These are phyloP conservation scores for Callipepla californica DNA, from an alignment of 2,113 vertebrate species.

Conservation along the genomic window DNA sequence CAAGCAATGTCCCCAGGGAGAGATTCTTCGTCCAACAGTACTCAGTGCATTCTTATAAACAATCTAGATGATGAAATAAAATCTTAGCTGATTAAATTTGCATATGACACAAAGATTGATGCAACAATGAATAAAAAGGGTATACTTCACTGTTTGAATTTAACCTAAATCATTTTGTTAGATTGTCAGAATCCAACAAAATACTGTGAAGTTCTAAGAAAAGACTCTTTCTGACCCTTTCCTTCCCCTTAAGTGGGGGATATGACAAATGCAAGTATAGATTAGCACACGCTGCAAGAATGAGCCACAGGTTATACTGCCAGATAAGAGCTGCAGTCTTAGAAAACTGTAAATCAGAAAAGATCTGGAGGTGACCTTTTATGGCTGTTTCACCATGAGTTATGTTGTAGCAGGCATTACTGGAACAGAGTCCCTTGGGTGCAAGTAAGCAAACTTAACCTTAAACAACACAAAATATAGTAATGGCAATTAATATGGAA, in stretches of 20 bases:
- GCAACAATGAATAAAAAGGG: constrained; percentile 13
- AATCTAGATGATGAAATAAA: constrained; percentile 61
- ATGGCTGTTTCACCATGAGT: neutral
- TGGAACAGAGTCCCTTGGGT: neutral
- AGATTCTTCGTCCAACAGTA: neutral
- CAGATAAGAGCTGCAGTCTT: neutral
- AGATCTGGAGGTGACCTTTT: constrained; percentile 15
- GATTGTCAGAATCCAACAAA: neutral
- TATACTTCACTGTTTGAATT: constrained; percentile 19
- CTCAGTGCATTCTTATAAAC: constrained; percentile 35
- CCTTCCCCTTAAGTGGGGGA: too few species aligned
- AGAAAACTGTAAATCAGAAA: neutral
- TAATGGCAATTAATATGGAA: neutral
- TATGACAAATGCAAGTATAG: neutral
- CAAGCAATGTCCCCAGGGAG: constrained; percentile 7
- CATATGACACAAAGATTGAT: constrained; percentile 62
- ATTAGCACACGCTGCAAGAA: neutral
- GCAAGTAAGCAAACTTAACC: neutral
- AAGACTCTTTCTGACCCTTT: too few species aligned
- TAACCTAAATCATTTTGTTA: constrained; percentile 19
- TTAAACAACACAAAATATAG: neutral
- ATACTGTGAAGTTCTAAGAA: too few species aligned
- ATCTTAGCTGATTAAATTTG: constrained; percentile 70
- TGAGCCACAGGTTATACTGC: neutral
- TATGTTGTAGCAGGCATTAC: neutral